Conservation (phyloP, 2,888 invertebrate species). For the Linnaemya vulpina region DNA sequence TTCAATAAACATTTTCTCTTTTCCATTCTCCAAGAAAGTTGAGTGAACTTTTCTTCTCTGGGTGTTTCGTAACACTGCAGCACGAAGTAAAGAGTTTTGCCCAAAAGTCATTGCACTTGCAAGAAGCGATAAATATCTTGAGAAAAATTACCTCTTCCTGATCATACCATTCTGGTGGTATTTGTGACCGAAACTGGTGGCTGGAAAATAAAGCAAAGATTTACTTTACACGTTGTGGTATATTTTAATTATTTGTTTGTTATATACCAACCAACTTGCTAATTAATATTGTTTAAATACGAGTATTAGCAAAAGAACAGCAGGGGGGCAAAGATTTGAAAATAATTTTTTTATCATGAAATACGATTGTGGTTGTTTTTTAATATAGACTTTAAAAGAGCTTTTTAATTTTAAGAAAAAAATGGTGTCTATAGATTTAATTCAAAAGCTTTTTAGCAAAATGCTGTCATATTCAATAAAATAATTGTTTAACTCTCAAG, state of each 20-base stretch:
- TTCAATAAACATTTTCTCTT: conserved; percentile 5
- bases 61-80: conserved; percentile 23
- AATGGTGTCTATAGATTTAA: too few species aligned
- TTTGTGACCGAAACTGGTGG: conserved; percentile 36
- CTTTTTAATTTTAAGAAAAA: too few species aligned
- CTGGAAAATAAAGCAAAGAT: background rate
- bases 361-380: too few species aligned
- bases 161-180: conserved; percentile 19
- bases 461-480: too few species aligned
- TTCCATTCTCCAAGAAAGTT: conserved; percentile 33
- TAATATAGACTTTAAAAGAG: too few species aligned
- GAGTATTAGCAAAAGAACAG: conserved; percentile 11
- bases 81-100: conserved; percentile 27
- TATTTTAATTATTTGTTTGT: conserved; percentile 42
- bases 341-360: too few species aligned
- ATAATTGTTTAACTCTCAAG: too few species aligned
- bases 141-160: conserved; percentile 56
- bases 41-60: conserved; percentile 54
- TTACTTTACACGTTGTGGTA: conserved; percentile 29
- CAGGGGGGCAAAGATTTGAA: background rate
- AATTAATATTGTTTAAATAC: conserved; percentile 44
- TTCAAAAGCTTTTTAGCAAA: too few species aligned
- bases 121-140: conserved; percentile 59
- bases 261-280: conserved; percentile 23
- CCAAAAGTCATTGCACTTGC: conserved; percentile 71